Evolutionary conservation across 2,888 invertebrate genomes (phyloP).

Genomic region (Athalia rosae): DNA sequence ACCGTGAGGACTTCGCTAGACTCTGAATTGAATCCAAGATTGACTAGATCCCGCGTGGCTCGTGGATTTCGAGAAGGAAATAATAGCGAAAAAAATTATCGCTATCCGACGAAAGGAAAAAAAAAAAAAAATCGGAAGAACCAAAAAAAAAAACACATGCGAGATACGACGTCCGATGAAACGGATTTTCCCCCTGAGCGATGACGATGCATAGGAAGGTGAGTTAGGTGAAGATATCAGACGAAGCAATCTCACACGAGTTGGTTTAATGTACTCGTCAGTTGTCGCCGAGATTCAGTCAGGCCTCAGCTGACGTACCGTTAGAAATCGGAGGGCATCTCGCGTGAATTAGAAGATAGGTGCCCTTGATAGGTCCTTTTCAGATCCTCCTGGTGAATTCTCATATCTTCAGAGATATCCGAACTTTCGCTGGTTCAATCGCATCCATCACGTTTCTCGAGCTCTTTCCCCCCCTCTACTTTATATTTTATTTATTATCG

Average conservation of each 20-base stretch:
- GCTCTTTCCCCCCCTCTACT: neutral
- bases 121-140: neutral
- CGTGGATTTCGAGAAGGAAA: neutral
- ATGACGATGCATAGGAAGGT: neutral
- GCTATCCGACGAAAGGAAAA: neutral
- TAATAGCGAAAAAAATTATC: constrained; percentile 4
- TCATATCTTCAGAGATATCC: constrained; percentile 42
- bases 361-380: constrained; percentile 22
- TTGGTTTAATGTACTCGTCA: constrained; percentile 36
- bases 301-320: constrained; percentile 20
- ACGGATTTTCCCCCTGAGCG: neutral
- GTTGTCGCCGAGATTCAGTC: constrained; percentile 19
- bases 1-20: neutral
- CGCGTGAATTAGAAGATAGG: constrained; percentile 10
- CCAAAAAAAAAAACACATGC: neutral
- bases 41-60: neutral
- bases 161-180: neutral
- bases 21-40: constrained; percentile 36
- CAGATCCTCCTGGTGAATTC: constrained; percentile 27
- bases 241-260: constrained; percentile 5
- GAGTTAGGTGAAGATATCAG: constrained; percentile 9
- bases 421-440: constrained; percentile 29
- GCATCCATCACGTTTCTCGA: constrained; percentile 39
- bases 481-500: neutral
- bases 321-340: constrained; percentile 4